Evolutionary conservation across 2,113 vertebrate species (phyloP).

Genomic region (Microcebus griseorufus): DNA sequence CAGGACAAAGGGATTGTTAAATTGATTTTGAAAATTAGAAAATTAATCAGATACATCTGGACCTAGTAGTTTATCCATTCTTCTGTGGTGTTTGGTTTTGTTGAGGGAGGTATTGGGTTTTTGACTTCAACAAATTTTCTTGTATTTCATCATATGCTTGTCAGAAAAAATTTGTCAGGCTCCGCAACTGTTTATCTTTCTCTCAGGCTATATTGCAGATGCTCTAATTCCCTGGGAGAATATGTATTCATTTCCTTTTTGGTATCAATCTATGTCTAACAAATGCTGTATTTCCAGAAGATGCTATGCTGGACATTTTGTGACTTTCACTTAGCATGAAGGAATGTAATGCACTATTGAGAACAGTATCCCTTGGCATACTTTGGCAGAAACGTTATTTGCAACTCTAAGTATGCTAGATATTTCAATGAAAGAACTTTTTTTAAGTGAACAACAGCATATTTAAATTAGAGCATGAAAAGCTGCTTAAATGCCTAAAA

Average conservation of each 20-base stretch:
- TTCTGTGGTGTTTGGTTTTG: neutral
- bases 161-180: slow-evolving; percentile 44
- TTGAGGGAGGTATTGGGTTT: neutral
- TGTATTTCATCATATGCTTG: neutral
- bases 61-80: neutral
- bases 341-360: neutral
- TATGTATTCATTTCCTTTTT: slow-evolving; percentile 5
- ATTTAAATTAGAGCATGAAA: neutral
- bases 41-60: neutral
- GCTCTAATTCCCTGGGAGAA: neutral
- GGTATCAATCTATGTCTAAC: neutral
- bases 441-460: neutral
- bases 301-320: neutral
- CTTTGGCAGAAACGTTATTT: slow-evolving; percentile 25
- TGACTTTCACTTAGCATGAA: slow-evolving; percentile 21
- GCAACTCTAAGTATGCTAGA: neutral
- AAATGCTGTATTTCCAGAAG: neutral
- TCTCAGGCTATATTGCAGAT: neutral
- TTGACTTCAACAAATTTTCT: neutral
- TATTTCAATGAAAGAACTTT: neutral
- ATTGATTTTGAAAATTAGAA: neutral
- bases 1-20: neutral
- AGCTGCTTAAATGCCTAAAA: accelerated
- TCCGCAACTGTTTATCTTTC: slow-evolving; percentile 45
- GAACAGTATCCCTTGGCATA: neutral